Evolutionary conservation across 2,888 invertebrate species (phyloP), one percentile per base, ranked within the genome.

Genomic region (Shargacucullia verbasci): DNA sequence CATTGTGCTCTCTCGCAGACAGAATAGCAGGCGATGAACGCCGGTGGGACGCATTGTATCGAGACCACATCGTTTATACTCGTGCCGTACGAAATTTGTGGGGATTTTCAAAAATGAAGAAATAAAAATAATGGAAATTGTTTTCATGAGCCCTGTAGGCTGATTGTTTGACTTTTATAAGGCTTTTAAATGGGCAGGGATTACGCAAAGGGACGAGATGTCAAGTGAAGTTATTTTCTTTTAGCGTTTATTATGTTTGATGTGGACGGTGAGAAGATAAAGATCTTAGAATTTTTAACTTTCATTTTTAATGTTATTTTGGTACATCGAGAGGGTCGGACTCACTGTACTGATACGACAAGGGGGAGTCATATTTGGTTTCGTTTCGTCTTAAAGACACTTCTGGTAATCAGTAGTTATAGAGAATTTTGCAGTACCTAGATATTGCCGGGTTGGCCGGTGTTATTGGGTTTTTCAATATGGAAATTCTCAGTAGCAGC

Each of bases 1-100:
- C 52, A 65, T 49, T 60, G 50, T 48, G 38, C 54, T 44, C 54
- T 56, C 56, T 33, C n/a, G 12, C 50, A 59, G 34, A 52, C 52
- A 57, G 61, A 65, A 62, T 48, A 45, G 25, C 9, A 12, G 43
- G 27, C 48, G 47, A 52, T 12, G 52, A 40, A 27, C 45, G 41
- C 27, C 7, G 45, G 27, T 9, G 31, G 27, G 14, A 11, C 39
- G 43, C 49, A 47, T 70, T 74, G 53, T 66, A 54, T 66, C 41
- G 39, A 7, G 55, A 53, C 14, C 27, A 53, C 43, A 47, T 38
- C 33, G 38, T 41, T 56, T 41, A n/a, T n/a, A 44, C 41, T 48
- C 48, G 35, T 35, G 8, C n/a, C 43, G 44, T 39, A 33, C 6
- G 1, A 15, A 29, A 20, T 15, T 33, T 13, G 44, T 43, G 43